Evolutionary conservation across 1,140 invertebrate species (phyloP), one percentile per base, ranked within the genome.

Genomic region (Diplogasteroides magnus): DNA sequence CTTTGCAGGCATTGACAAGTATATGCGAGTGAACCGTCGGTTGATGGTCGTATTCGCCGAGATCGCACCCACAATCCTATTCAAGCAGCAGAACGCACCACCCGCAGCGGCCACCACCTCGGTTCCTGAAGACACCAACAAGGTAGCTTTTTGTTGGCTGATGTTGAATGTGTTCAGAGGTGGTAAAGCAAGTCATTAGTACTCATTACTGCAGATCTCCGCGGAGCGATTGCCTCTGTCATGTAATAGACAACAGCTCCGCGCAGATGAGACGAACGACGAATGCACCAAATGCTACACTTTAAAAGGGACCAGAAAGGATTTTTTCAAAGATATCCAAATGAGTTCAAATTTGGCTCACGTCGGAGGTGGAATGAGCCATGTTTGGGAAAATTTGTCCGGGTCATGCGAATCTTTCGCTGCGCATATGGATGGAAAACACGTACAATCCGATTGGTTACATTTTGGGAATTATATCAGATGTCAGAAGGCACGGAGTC

Each of bases 1-100:
- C n/a, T n/a, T n/a, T 75, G 67, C 29, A 77, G 76, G 76, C 29
- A 77, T 77, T 68, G 76, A 77, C 67, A 77, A 77, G 62, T 74
- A 77, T 48, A 77, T 77, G 76, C 76, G 77, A 61, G 73, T 76
- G 26, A 77, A 77, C 61, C 69, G 72, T 64, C 73, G 76, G 65
- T 67, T 77, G 57, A 77, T 77, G 76, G 14, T 76, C 23, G 74
- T 74, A 31, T 77, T 77, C 55, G 71, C 72, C 23, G 76, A 77
- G 65, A 68, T 69, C 58, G 76, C 71, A 6, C 76, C 76, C 37
- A 71, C 74, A 74, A 64, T 66, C 2, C 65, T 77, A 14, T 76
- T 76, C 61, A 72, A 74, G n/a, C 68, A 73, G 57, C 67, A 65
- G 55, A 59, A 76, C 61, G 58, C 68, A 48, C 31, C 60, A 27